Percentiles rank a stretch among this genome's conserved stretches.
Conservation (phyloP, 2,888 invertebrate species). For the Thymelicus sylvestris region DNA sequence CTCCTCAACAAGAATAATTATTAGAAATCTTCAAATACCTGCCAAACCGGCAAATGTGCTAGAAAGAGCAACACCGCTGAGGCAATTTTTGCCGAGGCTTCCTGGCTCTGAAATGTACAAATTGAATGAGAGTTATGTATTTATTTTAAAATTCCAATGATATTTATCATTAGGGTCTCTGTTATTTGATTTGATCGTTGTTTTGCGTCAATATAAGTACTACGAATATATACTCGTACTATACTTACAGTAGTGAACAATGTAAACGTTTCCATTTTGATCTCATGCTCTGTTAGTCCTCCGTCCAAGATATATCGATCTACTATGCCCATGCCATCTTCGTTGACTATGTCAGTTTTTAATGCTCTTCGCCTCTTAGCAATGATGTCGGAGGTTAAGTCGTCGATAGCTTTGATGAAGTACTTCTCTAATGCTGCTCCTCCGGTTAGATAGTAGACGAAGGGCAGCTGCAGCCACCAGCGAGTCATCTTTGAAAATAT, state of each 20-base stretch:
- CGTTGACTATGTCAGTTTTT: conserved; percentile 41
- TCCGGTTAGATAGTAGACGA: conserved; percentile 60
- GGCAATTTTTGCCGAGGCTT: conserved; percentile 70
- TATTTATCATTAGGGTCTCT: too few relatives aligned
- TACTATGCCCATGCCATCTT: conserved; percentile 59
- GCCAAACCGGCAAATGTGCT: conserved; percentile 71
- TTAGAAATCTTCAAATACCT: conserved; percentile 51
- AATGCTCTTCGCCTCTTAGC: conserved; percentile 53
- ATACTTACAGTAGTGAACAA: conserved; percentile 69
- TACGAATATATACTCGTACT: too few relatives aligned
- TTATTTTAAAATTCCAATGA: too few relatives aligned
- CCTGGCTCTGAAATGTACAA: conserved; percentile 67
- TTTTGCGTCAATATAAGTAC: too few relatives aligned
- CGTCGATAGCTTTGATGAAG: conserved; percentile 50
- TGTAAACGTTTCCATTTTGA: conserved; percentile 60
- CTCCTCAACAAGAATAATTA: too few relatives aligned
- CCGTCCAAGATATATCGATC: conserved; percentile 63
- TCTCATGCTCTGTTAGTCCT: conserved; percentile 57
- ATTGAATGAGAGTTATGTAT: too few relatives aligned
- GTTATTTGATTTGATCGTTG: too few relatives aligned
- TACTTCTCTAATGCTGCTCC: conserved; percentile 49
- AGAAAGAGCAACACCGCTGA: conserved; percentile 65
- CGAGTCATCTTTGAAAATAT: conserved; percentile 64
- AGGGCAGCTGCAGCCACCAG: conserved; percentile 71
- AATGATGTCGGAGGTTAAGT: conserved; percentile 57